Conservation (phyloP, 2,113 vertebrate genomes). For the Hiodon alosoides region DNA sequence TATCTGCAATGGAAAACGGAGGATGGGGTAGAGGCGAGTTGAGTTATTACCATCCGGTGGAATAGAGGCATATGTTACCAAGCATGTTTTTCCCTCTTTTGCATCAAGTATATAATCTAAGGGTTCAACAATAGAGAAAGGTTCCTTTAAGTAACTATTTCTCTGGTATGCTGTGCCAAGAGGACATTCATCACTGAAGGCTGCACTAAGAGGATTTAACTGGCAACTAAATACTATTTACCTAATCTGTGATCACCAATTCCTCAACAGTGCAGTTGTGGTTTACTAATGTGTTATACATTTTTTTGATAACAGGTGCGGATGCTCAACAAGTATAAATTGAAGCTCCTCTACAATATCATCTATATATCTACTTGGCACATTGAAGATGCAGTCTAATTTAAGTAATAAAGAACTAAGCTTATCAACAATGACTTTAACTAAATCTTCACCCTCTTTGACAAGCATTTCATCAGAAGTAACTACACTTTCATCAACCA, state of each 20-base stretch:
- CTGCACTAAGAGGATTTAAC: constrained; percentile 31
- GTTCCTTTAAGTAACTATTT: constrained; percentile 23
- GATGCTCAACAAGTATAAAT: constrained; percentile 36
- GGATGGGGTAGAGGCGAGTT: too few relatives aligned
- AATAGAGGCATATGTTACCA: too few relatives aligned
- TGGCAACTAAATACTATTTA: constrained; percentile 33
- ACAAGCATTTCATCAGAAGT: constrained; percentile 13
- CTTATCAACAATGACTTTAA: constrained; percentile 19
- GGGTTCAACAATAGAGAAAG: constrained; percentile 34
- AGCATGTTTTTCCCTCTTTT: constrained; percentile 24
- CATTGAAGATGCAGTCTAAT: constrained; percentile 42
- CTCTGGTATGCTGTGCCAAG: constrained; percentile 29
- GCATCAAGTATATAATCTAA: constrained; percentile 35
- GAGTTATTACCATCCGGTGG: too few relatives aligned
- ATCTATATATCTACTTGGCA: constrained; percentile 33
- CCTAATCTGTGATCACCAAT: constrained; percentile 31
- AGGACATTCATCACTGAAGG: constrained; percentile 28
- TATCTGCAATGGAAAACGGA: too few relatives aligned
- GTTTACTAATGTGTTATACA: constrained; percentile 21
- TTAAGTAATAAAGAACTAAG: constrained; percentile 35
- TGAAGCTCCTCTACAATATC: constrained; percentile 36
- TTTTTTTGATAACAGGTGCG: constrained; percentile 30
- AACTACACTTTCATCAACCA: constrained; percentile 21
- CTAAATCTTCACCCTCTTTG: constrained; percentile 30
- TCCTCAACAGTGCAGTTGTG: constrained; percentile 35